Evolutionary conservation across 2,797 vertebrate genomes (phyloP), one percentile per base, ranked within the genome.

Genomic region (Rachycentron canadum): DNA sequence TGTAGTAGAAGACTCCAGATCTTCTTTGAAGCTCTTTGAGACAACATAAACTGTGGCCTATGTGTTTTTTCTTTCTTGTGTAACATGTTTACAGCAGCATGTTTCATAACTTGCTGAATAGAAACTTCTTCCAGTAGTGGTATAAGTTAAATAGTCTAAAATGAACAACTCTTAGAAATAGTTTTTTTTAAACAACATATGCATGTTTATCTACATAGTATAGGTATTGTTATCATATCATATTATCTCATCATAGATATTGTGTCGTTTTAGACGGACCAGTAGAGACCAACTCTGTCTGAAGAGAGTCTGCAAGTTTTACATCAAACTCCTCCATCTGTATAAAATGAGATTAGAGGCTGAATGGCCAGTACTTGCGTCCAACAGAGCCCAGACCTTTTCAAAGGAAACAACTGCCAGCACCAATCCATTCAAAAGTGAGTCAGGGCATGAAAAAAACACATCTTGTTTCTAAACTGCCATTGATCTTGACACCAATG

Each of bases 291-390:
- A 28, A 57, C 52, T 34, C 13, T 0, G 23, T 55, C 36, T 49
- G 28, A 32, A 56, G 59, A 69, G 19, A 36, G 43, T 16, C 26
- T n/a, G 21, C 36, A n/a, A 12, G 10, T 34, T 55, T 72, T 25
- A 53, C 52, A 57, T 73, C 36, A 73, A 13, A 69, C 76, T 63
- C 57, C 63, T 59, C 53, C 14, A 50, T 11, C 58, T 62, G 45
- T 63, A 50, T 11, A 25, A 66, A 83, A 81, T 81, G 66, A 26
- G 34, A 83, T 78, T 52, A 69, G 60, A 53, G 57, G 11, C 23
- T 63, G 23, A 68, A 53, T 53, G 53, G 60, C 36, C 36, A 12
- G 71, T 30, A n/a, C 56, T n/a, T 52, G 69, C 74, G 47, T 65
- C 26, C 40, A 59, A 36, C 45, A 38, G 28, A 64, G 60, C 21